Evolutionary conservation across 2,797 vertebrate species (phyloP), one percentile per base, ranked within the genome.

Genomic region (Clamator glandarius): DNA sequence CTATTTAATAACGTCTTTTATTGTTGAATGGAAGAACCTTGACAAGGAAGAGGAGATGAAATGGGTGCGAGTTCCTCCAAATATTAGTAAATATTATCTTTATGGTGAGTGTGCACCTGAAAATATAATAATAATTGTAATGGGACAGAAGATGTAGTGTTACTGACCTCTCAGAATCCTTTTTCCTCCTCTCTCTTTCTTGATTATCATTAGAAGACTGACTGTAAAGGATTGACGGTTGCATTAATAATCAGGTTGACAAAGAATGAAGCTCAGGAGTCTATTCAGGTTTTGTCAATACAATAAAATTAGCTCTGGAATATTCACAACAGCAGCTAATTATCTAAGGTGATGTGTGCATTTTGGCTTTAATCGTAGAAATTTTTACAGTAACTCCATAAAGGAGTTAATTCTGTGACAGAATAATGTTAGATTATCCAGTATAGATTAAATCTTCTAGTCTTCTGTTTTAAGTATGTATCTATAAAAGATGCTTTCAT

Each of bases 11-110:
- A 96, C 95, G 23, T 98, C 97, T 92, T 98, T 99, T 94, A 97
- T 99, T 79, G 95, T 99, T 10, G 98, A 99, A 94, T 99, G 99
- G 99, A 97, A 80, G 97, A 95, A 92, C 91, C 95, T 96, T 39
- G 94, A 96, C 88, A 96, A 89, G 81, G 96, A 94, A 23, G 84
- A 84, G 29, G 97, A 93, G 96, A 48, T 98, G 33, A 98, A 97
- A 15, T 99, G 99, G 99, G 96, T 97, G 90, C 97, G 94, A 92
- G 96, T 99, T n/a, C 97, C 98, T 33, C 96, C 98, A 51, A 93
- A 97, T 41, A 61, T 84, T 64, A 98, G 93, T 50, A 98, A 97
- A 62, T 97, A 92, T 29, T 98, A 97, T n/a, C 94, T 98, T 93
- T 95, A 97, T 46, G 98, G 98, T 98, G 96, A 97, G 98, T 96